Conservation (phyloP, 2,888 invertebrate genomes). For the Machimus rusticus region DNA sequence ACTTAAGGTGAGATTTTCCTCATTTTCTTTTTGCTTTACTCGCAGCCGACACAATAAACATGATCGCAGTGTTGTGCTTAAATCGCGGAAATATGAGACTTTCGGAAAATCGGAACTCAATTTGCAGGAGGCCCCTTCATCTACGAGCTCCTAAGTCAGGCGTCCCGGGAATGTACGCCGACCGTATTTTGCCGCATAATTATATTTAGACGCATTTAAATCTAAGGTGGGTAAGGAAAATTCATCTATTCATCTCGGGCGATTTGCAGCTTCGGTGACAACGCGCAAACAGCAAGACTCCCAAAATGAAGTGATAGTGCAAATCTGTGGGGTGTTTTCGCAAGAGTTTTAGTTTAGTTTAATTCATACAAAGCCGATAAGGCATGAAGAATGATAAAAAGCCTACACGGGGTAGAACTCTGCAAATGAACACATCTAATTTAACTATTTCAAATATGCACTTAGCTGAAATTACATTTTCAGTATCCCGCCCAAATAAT, state of each 20-base stretch:
- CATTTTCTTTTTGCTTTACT: not conserved
- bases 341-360: not conserved
- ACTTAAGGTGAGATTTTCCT: slow-evolving; percentile 25
- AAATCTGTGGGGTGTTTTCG: not conserved
- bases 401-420: not conserved
- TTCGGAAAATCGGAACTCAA: not conserved
- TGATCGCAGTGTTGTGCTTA: slow-evolving; percentile 15
- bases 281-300: not conserved
- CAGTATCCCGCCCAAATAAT: not conserved
- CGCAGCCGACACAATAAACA: slow-evolving; percentile 28
- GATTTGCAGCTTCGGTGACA: not conserved
- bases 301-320: not conserved
- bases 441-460: not conserved
- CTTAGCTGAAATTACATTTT: not conserved
- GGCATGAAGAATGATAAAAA: not conserved
- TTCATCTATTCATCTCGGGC: not conserved
- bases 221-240: not conserved
- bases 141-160: not conserved
- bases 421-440: not conserved
- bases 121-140: not conserved
- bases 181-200: not conserved
- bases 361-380: not conserved
- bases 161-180: not conserved
- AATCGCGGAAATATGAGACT: not conserved
- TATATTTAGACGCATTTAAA: not conserved